Evolutionary conservation across 2,888 invertebrate species (phyloP), one percentile per base, ranked within the genome.

Genomic region (Platycheirus rosarum): DNA sequence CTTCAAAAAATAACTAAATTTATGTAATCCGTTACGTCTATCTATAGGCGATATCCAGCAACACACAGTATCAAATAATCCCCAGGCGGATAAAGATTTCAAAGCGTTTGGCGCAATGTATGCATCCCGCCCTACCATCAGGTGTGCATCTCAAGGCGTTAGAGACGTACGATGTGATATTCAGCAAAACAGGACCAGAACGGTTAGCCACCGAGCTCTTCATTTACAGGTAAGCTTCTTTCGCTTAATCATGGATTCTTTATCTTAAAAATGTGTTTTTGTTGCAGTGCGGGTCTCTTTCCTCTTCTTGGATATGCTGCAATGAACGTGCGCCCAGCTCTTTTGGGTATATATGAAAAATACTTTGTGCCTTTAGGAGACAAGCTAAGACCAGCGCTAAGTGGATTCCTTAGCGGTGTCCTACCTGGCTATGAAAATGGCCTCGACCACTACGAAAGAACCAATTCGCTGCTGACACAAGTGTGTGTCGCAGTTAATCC

Each of bases 61-160:
- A 97, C 90, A 93, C 94, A 87, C 96, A 96, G 88, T 97, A 95
- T 91, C 95, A 95, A 84, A 94, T 96, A 23, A 95, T 98, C 86
- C 97, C 97, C 6, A 92, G 96, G 84, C 92, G 96, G 85, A 95
- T 97, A 85, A 95, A 96, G 87, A 96, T 97, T 84, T 95, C 96
- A 57, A 98, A 97, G 91, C 93, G 97, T 79, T 91, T 98, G 85
- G 96, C 97, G 51, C 97, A 97, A 92, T 98, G 97, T 89, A 95
- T 97, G 93, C 97, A 98, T 91, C 97, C 97, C 35, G 96, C 96
- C 14, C 91, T 97, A 85, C 97, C 97, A 18, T 95, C 96, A 66
- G 97, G 97, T 35, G 97, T 97, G 23, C 97, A 97, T 91, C 91
- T 97, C 79, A 97, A 97, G 91, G 97, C 97, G 18, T 91, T 97